Percentiles rank a stretch among this genome's conserved stretches.
These are phyloP conservation scores for Leucoma salicis DNA, from an alignment of 2,888 invertebrate genomes.

Conservation along the genomic window DNA sequence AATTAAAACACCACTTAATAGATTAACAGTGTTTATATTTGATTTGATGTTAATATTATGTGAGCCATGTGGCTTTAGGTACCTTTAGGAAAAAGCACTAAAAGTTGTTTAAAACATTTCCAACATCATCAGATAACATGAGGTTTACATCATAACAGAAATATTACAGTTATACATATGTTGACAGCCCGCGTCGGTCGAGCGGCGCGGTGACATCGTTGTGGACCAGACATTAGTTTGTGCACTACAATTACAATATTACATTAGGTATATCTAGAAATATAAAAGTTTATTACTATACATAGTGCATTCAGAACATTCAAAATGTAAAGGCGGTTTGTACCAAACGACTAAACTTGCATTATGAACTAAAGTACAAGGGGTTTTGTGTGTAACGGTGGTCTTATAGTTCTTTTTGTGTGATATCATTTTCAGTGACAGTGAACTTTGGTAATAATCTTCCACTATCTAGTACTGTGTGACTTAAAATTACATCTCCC, in stretches of 20 bases:
- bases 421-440: conserved; percentile 25
- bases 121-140: conserved; percentile 66
- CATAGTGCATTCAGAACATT: conserved; percentile 47
- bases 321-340: conserved; percentile 46
- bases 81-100: conserved; percentile 72
- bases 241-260: conserved; percentile 64
- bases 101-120: conserved; percentile 70
- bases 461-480: conserved; percentile 27
- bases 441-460: conserved; percentile 38
- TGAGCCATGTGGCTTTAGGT: conserved; percentile 73
- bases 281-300: conserved; percentile 57
- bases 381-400: conserved; percentile 30
- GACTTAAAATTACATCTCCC: conserved; percentile 31
- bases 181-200: conserved; percentile 31
- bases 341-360: conserved; percentile 39
- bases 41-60: conserved; percentile 78
- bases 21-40: conserved; percentile 82
- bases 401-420: conserved; percentile 17
- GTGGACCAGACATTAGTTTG: conserved; percentile 50
- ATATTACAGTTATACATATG: conserved; percentile 48
- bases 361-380: conserved; percentile 31
- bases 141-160: conserved; percentile 60
- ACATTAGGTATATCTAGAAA: conserved; percentile 56
- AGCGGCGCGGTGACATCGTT: conserved; percentile 14
- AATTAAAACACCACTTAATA: conserved; percentile 57